These are phyloP conservation scores for Rhinichthys klamathensis DNA, from an alignment of 2,113 vertebrate species.

Conservation along the genomic window DNA sequence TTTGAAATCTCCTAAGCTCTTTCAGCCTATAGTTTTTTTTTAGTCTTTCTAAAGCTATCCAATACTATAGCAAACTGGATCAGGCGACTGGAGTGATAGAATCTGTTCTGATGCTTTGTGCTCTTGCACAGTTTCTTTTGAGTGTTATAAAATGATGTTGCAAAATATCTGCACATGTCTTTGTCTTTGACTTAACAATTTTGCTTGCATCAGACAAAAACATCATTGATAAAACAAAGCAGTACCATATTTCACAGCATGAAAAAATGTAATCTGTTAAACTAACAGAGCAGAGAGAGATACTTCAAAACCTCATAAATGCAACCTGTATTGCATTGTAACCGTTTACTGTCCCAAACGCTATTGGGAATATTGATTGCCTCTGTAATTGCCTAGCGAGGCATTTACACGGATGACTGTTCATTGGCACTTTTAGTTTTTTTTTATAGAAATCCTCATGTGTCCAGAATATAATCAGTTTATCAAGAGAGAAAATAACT, in stretches of 20 bases:
- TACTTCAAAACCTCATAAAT: slow-evolving; percentile 64
- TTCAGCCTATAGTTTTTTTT: not conserved
- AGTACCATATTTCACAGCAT: slow-evolving; percentile 44
- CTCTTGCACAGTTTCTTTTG: not conserved
- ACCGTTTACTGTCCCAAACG: slow-evolving; percentile 63
- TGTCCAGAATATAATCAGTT: slow-evolving; percentile 64
- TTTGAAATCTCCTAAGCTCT: slow-evolving; percentile 16
- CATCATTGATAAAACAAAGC: slow-evolving; percentile 57
- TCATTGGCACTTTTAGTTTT: slow-evolving; percentile 33
- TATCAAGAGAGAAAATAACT: slow-evolving; percentile 21
- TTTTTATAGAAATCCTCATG: slow-evolving; percentile 50
- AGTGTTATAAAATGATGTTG: not conserved
- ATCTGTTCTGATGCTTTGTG: not conserved
- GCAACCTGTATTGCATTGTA: slow-evolving; percentile 55
- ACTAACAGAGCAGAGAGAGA: slow-evolving; percentile 66
- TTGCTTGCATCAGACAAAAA: slow-evolving; percentile 53
- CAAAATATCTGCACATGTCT: not conserved
- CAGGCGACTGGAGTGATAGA: not conserved
- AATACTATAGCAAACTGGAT: not conserved
- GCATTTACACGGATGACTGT: slow-evolving; percentile 51
- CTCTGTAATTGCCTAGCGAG: slow-evolving; percentile 67
- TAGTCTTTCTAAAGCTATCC: not conserved
- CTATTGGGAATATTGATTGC: slow-evolving; percentile 71
- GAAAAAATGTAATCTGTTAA: slow-evolving; percentile 67
- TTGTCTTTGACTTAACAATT: not conserved